These are phyloP conservation scores for Pardalotus punctatus DNA, from an alignment of 2,113 vertebrate genomes.

Conservation along the genomic window DNA sequence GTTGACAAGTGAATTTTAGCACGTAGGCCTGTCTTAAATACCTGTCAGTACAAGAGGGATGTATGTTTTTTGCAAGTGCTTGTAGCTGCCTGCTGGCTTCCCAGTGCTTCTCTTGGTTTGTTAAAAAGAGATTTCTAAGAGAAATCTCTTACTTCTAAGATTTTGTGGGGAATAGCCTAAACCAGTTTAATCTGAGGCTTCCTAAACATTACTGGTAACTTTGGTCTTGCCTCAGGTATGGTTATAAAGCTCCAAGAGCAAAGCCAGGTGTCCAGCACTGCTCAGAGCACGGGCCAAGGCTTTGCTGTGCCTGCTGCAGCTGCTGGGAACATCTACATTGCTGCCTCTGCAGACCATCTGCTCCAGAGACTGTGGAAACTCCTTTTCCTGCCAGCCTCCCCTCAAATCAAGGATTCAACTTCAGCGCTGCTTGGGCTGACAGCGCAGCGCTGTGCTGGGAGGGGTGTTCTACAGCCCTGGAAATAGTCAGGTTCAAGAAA, in stretches of 20 bases:
- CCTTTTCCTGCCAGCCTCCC: not conserved
- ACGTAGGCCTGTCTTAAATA: not conserved
- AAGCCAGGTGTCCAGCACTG: not conserved
- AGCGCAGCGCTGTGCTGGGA: not conserved
- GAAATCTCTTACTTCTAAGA: not conserved
- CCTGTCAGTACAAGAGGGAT: not conserved
- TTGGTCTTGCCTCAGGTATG: not conserved
- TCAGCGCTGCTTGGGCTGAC: not conserved
- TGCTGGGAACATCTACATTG: accelerated
- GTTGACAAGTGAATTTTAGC: not conserved
- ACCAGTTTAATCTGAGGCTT: not conserved
- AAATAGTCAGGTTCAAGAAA: not conserved
- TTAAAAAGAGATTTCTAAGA: not conserved
- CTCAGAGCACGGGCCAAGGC: accelerated
- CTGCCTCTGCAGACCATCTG: not conserved
- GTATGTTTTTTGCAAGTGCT: not conserved
- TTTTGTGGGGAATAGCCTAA: not conserved
- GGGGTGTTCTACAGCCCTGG: not conserved
- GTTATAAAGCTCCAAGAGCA: accelerated
- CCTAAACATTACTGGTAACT: not conserved
- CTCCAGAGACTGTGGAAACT: not conserved
- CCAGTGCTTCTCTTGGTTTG: not conserved
- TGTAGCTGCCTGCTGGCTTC: not conserved
- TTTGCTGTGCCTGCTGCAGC: not conserved
- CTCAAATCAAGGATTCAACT: not conserved